Base-by-base conservation (phyloP, 2,797 vertebrate genomes). In the Poeciliopsis gracilis region DNA sequence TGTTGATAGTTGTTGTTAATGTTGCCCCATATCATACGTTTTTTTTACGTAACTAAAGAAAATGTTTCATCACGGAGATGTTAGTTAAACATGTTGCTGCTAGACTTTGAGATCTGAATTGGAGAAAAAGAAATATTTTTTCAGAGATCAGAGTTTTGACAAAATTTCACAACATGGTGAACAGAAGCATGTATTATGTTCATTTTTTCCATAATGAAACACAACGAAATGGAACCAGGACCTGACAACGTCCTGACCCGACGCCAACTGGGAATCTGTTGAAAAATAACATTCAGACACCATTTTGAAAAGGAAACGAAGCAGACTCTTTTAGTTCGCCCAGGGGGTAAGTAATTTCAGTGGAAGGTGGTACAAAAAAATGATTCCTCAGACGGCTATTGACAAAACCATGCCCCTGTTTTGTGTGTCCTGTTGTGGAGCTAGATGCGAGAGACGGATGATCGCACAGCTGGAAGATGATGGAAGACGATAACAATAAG, bases 381-480 rank as follows among this genome's bases (percentile, higher is more conserved):
- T 28, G 1, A 28, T 57, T 57, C 2, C n/a, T 57, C 28, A n/a
- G 10, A 12, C 4, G 12, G 4, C n/a, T 57, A 57, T 28, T 28
- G 28, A 13, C n/a, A 28, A 57, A 57, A n/a, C 5, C 55, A 57
- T 15, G 55, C 55, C 2, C 4, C n/a, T 28, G 25, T 28, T 28
- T 28, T 12, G 20, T 83, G 73, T 15, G 1, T 9, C 3, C 0
- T 9, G 1, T 20, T 41, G 74, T 78, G 74, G 78, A 86, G 2
- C 2, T 46, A 3, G 61, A 49, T 59, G 0, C 16, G 38, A 79
- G 69, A 86, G 2, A 75, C 46, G 74, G 72, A 63, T 0, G 1
- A n/a, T 51, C 80, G 2, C 61, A 38, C 43, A 81, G 38, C 16
- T 61, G 30, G 59, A 87, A n/a, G 46, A 86, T 81, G 80, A 12